Conservation (phyloP, 2,888 invertebrate species). For the Drosophila sordidula region DNA sequence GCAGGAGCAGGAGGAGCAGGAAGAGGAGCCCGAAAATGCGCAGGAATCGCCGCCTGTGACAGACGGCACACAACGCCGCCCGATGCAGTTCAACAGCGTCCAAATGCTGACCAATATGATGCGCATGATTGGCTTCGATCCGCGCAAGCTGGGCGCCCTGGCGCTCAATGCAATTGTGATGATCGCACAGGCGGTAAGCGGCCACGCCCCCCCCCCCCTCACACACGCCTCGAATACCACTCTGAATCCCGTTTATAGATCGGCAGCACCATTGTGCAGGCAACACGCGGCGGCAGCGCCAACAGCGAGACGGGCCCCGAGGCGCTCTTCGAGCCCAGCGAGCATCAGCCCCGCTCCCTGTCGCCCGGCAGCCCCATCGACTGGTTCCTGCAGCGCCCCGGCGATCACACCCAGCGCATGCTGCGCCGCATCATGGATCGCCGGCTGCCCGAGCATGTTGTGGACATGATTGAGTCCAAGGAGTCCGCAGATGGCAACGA, state of each 20-base stretch:
- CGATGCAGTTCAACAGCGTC: conserved; percentile 54
- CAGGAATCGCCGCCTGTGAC: conserved; percentile 63
- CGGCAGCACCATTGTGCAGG: conserved; percentile 78
- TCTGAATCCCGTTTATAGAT: conserved; percentile 38
- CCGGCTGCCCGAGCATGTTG: conserved; percentile 87
- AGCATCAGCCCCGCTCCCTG: conserved; percentile 72
- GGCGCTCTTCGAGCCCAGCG: conserved; percentile 60
- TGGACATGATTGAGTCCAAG: conserved; percentile 87
- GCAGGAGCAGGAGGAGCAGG: conserved; percentile 24
- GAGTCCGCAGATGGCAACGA: conserved; percentile 86
- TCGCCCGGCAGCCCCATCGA: conserved; percentile 86
- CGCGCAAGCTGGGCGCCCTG: conserved; percentile 91
- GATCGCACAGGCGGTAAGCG: conserved; percentile 91
- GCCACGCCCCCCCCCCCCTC: not conserved
- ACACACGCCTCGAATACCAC: not conserved
- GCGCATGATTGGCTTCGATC: conserved; percentile 90
- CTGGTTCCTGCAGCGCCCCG: conserved; percentile 89
- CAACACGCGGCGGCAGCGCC: conserved; percentile 46
- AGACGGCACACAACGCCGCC: conserved; percentile 22
- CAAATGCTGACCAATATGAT: conserved; percentile 86
- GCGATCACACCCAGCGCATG: conserved; percentile 86
- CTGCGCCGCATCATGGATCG: conserved; percentile 87
- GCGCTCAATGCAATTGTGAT: conserved; percentile 93
- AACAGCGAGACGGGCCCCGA: conserved; percentile 66
- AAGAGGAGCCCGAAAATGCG: conserved; percentile 56